Base-by-base conservation (phyloP, 1,140 invertebrate genomes). In the Subanguina moxae region DNA sequence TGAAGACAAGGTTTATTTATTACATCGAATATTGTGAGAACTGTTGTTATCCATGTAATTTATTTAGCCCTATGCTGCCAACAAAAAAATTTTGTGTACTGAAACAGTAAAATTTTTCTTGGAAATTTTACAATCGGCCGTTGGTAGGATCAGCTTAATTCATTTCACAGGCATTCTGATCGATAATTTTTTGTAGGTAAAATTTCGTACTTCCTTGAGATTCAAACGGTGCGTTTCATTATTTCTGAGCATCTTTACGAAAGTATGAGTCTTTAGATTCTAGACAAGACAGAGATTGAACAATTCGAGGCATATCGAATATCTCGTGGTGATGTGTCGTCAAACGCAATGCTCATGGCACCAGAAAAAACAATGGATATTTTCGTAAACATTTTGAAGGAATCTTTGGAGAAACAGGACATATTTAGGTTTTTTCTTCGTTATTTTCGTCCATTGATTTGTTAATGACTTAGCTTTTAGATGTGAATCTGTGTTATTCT, bases 261-360 rank as follows among this genome's bases (percentile, higher is more conserved):
- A 38, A 3, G 11, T 38, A 11, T 38, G 32, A 11, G 3, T 38
- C 3, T 38, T 38, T 11, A 38, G 48, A 19, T 52, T 52, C 8
- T 25, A n/a, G 48, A 52, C 23, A 52, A 52, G 17, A 7, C n/a
- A 21, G n/a, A 52, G 15, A 15, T 52, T 19, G 48, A 52, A 15
- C 48, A 52, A 15, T 52, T 52, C 17, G 48, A 52, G 8, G n/a
- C 48, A 21, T 52, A 52, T 15, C 48, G 48, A 25, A 52, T 52
- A 5, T 21, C 48, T 52, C 48, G 48, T 52, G 48, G 48, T 8
- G 48, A 52, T 52, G 48, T 52, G 15, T 52, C 48, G n/a, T 52
- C 48, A 52, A 52, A 52, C 17, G 48, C 48, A 5, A 19, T 52
- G n/a, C 48, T 21, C n/a, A 52, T 52, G 8, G 3, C 48, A 5